Conservation (phyloP, 2,888 invertebrate species). For the Parnassius orleans region DNA sequence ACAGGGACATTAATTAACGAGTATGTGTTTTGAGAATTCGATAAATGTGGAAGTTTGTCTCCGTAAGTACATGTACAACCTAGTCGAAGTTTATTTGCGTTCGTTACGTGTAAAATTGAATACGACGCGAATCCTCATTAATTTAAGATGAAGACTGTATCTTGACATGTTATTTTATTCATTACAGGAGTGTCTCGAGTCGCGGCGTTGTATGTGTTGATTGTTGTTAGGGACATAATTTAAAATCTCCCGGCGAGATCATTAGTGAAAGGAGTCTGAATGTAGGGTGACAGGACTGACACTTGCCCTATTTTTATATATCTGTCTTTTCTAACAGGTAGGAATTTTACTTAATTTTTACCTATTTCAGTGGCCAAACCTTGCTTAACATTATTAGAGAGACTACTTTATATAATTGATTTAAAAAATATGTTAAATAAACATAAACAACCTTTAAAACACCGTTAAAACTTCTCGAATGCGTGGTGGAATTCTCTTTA, state of each 20-base stretch:
- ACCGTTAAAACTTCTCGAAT: no score
- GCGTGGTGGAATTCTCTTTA: no score
- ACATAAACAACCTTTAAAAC: no score
- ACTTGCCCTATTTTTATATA: constrained; percentile 26
- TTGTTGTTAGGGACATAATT: constrained; percentile 76
- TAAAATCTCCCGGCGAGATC: constrained; percentile 71
- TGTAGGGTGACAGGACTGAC: constrained; percentile 36
- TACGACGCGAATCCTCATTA: constrained; percentile 75
- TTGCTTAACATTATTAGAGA: no score
- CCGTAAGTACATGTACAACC: constrained; percentile 30
- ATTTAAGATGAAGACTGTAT: constrained; percentile 76
- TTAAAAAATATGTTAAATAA: no score
- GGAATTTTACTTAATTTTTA: no score
- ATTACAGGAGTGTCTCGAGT: constrained; percentile 65
- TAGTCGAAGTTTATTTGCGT: constrained; percentile 67
- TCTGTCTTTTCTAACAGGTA: constrained; percentile 7
- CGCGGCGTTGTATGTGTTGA: constrained; percentile 64
- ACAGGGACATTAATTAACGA: constrained; percentile 71
- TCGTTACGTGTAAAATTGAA: constrained; percentile 75
- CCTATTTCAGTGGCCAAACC: no score
- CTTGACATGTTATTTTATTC: constrained; percentile 79
- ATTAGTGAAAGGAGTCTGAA: constrained; percentile 51
- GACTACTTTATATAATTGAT: no score
- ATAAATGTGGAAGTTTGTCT: constrained; percentile 63
- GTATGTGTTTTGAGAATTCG: constrained; percentile 64